A percentile compares a stretch with the other conserved stretches of the same genome.
Evolutionary conservation across 2,113 vertebrate genomes (phyloP).

Genomic region (Seriola quinqueradiata): DNA sequence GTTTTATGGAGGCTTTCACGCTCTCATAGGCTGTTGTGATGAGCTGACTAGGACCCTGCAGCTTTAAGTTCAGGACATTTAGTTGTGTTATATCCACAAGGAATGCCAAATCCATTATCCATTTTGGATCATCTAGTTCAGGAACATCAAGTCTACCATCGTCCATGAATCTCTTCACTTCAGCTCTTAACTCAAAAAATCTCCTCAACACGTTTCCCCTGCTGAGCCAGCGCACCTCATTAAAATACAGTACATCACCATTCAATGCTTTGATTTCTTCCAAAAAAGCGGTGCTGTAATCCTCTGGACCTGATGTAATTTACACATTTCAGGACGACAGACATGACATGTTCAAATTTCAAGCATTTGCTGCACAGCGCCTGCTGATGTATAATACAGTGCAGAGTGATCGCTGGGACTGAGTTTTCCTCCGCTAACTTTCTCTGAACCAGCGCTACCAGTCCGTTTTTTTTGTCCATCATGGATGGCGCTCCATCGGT

Average conservation of each 20-base stretch:
- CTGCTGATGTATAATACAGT: conserved; percentile 26
- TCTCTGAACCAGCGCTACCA: neutral
- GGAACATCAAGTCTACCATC: conserved; percentile 4
- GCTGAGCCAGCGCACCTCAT: neutral
- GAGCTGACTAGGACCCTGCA: conserved; percentile 4
- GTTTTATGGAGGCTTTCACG: neutral
- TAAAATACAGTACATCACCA: conserved; percentile 6
- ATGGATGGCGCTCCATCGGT: neutral
- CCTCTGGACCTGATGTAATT: conserved; percentile 12
- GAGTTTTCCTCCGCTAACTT: conserved; percentile 15
- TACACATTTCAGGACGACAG: conserved; percentile 9
- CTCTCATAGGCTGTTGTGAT: conserved; percentile 8
- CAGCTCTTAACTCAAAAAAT: no score
- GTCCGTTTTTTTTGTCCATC: neutral
- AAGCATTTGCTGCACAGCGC: conserved; percentile 7
- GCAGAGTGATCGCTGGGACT: neutral
- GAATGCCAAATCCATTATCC: conserved; percentile 6
- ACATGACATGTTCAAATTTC: conserved; percentile 17
- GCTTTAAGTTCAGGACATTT: conserved; percentile 20
- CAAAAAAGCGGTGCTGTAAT: neutral
- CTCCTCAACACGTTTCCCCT: neutral
- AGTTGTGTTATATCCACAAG: conserved; percentile 8
- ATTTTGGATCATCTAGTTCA: neutral
- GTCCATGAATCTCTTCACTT: conserved; percentile 24
- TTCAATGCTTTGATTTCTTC: neutral